phyloP scores from a whole-genome alignment of 2,888 invertebrate species.

The Lacanobia wlatinum region DNA sequence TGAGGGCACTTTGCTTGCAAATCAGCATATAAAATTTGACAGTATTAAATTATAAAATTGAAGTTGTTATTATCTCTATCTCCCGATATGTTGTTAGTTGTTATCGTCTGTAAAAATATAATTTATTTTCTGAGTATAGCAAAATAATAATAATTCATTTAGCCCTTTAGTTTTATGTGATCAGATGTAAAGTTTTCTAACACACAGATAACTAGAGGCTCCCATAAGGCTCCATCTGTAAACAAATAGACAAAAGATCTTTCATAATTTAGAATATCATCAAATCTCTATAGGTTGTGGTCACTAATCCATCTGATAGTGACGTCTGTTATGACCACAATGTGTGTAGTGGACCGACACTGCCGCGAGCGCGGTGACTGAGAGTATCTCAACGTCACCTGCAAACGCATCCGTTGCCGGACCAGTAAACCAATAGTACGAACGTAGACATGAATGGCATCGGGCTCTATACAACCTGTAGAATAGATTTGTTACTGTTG shows the following conservation, averaged over 20 bases:
- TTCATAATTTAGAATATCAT: background rate
- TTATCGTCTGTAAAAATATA: too few species aligned
- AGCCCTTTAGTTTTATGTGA: too few species aligned
- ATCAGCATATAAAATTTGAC: too few species aligned
- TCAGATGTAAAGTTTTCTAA: background rate
- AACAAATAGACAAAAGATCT: background rate
- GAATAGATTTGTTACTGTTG: background rate
- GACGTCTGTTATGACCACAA: conserved; percentile 9
- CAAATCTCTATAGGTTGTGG: background rate
- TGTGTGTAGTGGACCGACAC: conserved; percentile 24
- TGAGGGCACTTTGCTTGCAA: too few species aligned
- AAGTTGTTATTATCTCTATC: too few species aligned
- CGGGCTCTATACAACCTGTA: background rate
- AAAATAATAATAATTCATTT: too few species aligned
- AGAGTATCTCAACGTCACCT: conserved; percentile 32
- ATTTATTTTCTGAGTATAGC: too few species aligned
- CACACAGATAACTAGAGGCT: background rate
- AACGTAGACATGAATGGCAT: conserved; percentile 25
- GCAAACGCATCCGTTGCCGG: conserved; percentile 15
- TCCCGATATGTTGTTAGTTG: too few species aligned
- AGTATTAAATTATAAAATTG: too few species aligned
- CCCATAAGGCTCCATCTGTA: background rate
- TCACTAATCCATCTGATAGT: background rate
- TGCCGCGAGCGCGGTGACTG: conserved; percentile 27
- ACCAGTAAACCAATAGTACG: conserved; percentile 31